Percentiles rank a stretch among this genome's conserved stretches.
Conservation (phyloP, 2,797 vertebrate species). For the Lagorchestes hirsutus region DNA sequence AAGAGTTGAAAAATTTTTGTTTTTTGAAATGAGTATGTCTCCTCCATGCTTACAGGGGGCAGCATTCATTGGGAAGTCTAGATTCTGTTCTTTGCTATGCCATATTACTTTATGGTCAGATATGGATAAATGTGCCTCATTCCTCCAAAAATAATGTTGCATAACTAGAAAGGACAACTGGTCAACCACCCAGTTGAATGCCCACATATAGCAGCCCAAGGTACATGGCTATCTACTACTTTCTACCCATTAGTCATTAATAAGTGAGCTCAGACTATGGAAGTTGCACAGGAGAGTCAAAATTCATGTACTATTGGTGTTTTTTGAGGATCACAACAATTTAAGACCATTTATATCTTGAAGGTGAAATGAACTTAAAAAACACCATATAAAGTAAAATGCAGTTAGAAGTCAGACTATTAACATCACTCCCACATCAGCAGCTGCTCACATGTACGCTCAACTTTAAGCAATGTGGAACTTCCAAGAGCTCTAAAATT, state of each 20-base stretch:
- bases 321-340: neutral
- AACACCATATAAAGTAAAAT: neutral
- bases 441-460: constrained; percentile 13
- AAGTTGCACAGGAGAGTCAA: neutral
- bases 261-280: fast-evolving
- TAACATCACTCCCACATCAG: constrained; percentile 27
- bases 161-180: neutral
- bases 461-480: constrained; percentile 36
- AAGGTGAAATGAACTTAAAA: neutral
- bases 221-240: neutral
- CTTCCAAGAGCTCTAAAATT: constrained; percentile 47
- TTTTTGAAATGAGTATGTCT: neutral
- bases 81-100: constrained; percentile 8
- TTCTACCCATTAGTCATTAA: neutral
- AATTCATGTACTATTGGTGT: fast-evolving
- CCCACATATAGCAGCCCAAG: neutral
- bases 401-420: constrained; percentile 21
- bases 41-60: neutral
- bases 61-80: neutral
- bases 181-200: neutral
- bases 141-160: constrained; percentile 13
- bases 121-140: constrained; percentile 7
- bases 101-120: neutral
- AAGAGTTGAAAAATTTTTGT: neutral
- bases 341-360: neutral